Percentiles rank a stretch among this genome's conserved stretches.
phyloP scores from a whole-genome alignment of 2,888 invertebrate genomes.

The Hirtodrosophila histrioides region DNA sequence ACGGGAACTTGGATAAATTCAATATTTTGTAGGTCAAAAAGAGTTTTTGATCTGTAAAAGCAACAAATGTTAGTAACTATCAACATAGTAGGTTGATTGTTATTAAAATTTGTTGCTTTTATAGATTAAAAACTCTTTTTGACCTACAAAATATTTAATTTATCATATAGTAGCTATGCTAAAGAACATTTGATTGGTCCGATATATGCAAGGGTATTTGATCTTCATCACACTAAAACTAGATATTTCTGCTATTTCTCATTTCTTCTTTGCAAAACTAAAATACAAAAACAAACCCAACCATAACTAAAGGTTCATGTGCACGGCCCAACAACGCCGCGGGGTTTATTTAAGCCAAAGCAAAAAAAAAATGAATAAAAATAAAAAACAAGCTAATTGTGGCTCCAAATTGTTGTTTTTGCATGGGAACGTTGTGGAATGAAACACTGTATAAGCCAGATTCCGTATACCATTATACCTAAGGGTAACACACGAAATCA shows the following conservation, averaged over 20 bases:
- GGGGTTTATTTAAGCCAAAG: constrained; percentile 32
- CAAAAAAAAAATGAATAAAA: constrained; percentile 22
- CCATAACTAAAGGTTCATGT: constrained; percentile 69
- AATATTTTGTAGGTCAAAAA: no score
- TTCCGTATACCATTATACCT: background rate
- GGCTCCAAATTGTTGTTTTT: constrained; percentile 13
- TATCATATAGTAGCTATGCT: no score
- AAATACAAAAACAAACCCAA: constrained; percentile 18
- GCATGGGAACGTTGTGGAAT: constrained; percentile 48
- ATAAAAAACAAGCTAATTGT: constrained; percentile 34
- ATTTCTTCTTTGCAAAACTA: constrained; percentile 19
- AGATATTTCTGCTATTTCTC: constrained; percentile 5
- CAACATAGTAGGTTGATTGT: no score
- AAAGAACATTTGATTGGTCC: no score
- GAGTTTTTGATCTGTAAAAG: no score
- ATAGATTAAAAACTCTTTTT: no score
- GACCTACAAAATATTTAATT: no score
- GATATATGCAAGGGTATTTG: constrained; percentile 23
- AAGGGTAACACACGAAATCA: background rate
- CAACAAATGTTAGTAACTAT: no score
- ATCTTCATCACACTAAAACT: constrained; percentile 25
- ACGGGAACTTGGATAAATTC: no score
- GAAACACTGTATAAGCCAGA: constrained; percentile 43
- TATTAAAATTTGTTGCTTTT: no score
- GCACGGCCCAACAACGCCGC: constrained; percentile 32